phyloP scores from a whole-genome alignment of 2,888 invertebrate species.

The Agrotis ipsilon region DNA sequence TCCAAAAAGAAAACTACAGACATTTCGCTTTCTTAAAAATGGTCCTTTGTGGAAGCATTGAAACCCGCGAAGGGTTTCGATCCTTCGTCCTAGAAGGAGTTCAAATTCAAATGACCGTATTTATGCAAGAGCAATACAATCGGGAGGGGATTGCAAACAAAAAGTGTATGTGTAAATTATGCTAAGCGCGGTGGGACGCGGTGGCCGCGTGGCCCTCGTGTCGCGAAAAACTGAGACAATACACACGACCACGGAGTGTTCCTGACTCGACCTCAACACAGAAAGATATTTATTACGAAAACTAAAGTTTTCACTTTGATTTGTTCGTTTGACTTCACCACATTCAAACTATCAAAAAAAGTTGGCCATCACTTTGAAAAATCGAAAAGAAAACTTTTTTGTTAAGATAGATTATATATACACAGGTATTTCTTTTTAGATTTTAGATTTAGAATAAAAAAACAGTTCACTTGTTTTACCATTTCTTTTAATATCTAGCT shows the following conservation, averaged over 20 bases:
- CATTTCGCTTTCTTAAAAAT: constrained; percentile 20
- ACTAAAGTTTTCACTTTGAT: not conserved
- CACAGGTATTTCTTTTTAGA: no score
- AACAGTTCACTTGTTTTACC: no score
- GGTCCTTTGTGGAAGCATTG: not conserved
- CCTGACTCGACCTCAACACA: constrained; percentile 28
- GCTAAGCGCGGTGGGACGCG: constrained; percentile 59
- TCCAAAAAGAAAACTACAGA: not conserved
- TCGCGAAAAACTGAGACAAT: constrained; percentile 54
- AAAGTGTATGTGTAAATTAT: constrained; percentile 65
- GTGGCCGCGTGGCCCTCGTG: constrained; percentile 42
- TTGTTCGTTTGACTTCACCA: not conserved
- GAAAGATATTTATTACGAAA: no score
- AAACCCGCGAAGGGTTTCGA: not conserved
- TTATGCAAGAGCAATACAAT: constrained; percentile 59
- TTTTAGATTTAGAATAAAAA: no score
- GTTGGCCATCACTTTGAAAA: no score
- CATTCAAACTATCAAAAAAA: no score
- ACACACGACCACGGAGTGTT: constrained; percentile 42
- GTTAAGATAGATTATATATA: no score
- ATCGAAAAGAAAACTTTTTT: no score
- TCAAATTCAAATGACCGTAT: constrained; percentile 48
- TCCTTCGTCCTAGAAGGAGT: constrained; percentile 32
- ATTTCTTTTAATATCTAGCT: no score
- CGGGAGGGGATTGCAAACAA: constrained; percentile 52